Evolutionary conservation across 2,113 vertebrate genomes (phyloP).

Genomic region (Apistogramma diplotaenia): DNA sequence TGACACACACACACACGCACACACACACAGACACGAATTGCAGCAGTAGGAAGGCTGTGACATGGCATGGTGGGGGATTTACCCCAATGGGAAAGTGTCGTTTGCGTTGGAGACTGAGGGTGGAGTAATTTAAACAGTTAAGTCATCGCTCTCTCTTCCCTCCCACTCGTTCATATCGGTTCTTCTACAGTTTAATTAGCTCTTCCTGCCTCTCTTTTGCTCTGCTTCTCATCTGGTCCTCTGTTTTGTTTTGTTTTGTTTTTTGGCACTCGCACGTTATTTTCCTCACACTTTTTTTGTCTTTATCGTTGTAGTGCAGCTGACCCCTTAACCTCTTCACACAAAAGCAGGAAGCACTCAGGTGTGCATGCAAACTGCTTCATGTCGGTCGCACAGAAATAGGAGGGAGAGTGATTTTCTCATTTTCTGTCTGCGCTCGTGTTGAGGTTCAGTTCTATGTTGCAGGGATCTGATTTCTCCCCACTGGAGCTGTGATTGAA

Average conservation of each 20-base stretch:
- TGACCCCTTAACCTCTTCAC: background rate
- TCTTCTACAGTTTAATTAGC: constrained; percentile 52
- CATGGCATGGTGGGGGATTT: constrained; percentile 55
- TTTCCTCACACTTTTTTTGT: background rate
- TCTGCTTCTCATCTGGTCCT: constrained; percentile 17
- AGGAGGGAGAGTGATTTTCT: background rate
- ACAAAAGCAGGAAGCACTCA: constrained; percentile 32
- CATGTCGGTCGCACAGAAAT: background rate
- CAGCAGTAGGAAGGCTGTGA: constrained; percentile 63
- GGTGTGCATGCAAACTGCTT: background rate
- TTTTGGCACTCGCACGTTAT: background rate
- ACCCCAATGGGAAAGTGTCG: constrained; percentile 64
- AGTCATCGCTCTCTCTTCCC: constrained; percentile 53
- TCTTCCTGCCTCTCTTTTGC: constrained; percentile 33
- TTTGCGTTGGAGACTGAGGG: constrained; percentile 33
- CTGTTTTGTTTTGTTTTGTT: background rate
- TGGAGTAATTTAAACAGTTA: constrained; percentile 55
- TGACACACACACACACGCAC: constrained; percentile 42
- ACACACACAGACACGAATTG: constrained; percentile 14
- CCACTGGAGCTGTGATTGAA: constrained; percentile 58
- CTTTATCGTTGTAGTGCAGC: background rate
- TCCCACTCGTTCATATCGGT: constrained; percentile 36
- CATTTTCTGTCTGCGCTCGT: background rate
- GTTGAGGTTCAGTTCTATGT: constrained; percentile 10
- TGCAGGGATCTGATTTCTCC: constrained; percentile 65